Evolutionary conservation across 2,797 vertebrate species (phyloP).

Genomic region (Mormyrops boulengeri): DNA sequence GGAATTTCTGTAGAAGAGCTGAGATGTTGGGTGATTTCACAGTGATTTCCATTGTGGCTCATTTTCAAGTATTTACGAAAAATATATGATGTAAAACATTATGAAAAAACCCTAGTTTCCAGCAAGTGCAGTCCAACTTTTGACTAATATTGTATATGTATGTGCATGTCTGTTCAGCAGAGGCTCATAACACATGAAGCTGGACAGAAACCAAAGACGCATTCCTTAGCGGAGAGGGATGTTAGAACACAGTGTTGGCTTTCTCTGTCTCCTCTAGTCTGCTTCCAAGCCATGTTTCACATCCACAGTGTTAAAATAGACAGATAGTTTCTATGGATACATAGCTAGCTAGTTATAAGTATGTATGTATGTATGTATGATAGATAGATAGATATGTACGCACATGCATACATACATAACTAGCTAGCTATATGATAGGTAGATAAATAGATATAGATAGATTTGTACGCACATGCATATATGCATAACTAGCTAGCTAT

Average conservation of each 20-base stretch:
- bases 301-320: neutral
- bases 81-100: neutral
- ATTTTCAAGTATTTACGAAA: neutral
- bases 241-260: neutral
- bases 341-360: neutral
- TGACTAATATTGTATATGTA: neutral
- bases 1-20: neutral
- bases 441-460: neutral
- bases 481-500: too few species aligned
- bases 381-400: neutral
- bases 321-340: neutral
- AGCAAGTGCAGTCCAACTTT: neutral
- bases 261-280: neutral
- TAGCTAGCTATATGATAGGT: neutral
- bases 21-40: neutral
- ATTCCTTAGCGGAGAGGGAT: neutral
- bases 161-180: neutral
- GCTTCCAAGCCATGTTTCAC: neutral
- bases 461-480: neutral
- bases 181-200: slow-evolving; percentile 18
- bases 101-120: neutral
- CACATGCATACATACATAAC: too few species aligned
- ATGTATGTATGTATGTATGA: too few species aligned
- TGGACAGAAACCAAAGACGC: neutral
- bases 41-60: neutral